Conservation (phyloP, 2,888 invertebrate species). For the Nomada ferruginata region DNA sequence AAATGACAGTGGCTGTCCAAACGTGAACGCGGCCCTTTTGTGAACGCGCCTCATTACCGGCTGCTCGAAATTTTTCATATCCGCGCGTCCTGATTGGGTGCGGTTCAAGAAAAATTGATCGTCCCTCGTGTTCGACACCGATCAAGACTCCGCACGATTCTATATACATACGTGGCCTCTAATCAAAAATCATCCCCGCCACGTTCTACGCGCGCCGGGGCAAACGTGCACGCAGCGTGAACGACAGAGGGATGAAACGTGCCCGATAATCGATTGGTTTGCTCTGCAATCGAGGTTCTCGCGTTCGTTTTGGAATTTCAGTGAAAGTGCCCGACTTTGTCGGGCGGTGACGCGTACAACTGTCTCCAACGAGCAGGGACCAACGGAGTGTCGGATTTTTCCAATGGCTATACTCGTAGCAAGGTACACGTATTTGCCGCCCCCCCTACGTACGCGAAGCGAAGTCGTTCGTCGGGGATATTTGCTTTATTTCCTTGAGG, state of each 20-base stretch:
- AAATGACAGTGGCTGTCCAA: constrained; percentile 81
- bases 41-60: constrained; percentile 80
- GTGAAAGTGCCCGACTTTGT: constrained; percentile 18
- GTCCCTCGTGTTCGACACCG: constrained; percentile 52
- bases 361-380: not conserved
- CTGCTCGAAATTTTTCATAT: constrained; percentile 81
- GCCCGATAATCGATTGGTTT: not conserved
- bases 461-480: not conserved
- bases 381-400: not conserved
- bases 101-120: constrained; percentile 73
- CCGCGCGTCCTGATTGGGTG: constrained; percentile 63
- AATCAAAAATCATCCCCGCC: not conserved
- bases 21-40: constrained; percentile 78
- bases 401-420: constrained; percentile 25
- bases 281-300: not conserved
- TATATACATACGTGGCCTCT: too few species aligned
- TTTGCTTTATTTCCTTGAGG: constrained; percentile 38
- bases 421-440: not conserved
- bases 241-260: not conserved
- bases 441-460: not conserved
- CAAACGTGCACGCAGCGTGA: not conserved
- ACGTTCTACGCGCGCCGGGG: not conserved
- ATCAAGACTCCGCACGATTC: constrained; percentile 14
- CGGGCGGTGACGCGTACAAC: not conserved
- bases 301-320: not conserved